Base-by-base conservation (phyloP, 2,888 invertebrate genomes). In the Habrosyne pyritoides region DNA sequence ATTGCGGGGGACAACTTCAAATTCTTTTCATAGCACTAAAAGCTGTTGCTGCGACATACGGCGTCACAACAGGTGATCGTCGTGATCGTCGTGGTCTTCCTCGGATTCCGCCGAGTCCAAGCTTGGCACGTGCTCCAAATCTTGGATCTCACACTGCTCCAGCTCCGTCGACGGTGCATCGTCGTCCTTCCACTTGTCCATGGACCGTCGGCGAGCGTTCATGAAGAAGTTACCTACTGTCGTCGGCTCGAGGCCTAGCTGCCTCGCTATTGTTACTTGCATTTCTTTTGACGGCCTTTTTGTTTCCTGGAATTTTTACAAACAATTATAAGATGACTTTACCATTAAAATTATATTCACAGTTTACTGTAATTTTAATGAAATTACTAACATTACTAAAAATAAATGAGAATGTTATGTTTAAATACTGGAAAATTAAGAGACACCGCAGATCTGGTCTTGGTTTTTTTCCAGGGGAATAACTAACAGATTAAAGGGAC, bases 221-320 rank as follows among this genome's bases (percentile, higher is more conserved):
- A 99, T 99, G 93, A 99, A 99, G 94, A 99, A 99, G 89, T 99
- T 99, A 52, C 99, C 99, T 58, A 99, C 99, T 10, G 99, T 99
- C 54, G 98, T 98, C 54, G 99, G 98, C 85, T 99, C 99, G 69
- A 99, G 94, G 63, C 99, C 99, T 75, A 99, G 93, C 86, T 99
- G 99, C 71, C 99, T 94, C 26, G 99, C 99, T 93, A 99, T 99
- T 77, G 99, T 99, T 79, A 99, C 98, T 94, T 99, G 99, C 99
- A 99, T 99, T 93, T 99, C 99, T 93, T 99, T 99, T 71, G 98
- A 99, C 73, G 99, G 99, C 91, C 99, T 95, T 91, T 99, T 99
- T 61, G 99, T 99, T 95, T 99, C 99, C 98, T 98, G 93, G 12
- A 93, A 93, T 52, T 33, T 4, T n/a, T 33, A 8, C 5, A 33